phyloP scores from a whole-genome alignment of 2,113 vertebrate genomes.

The Oreochromis tanganicae region DNA sequence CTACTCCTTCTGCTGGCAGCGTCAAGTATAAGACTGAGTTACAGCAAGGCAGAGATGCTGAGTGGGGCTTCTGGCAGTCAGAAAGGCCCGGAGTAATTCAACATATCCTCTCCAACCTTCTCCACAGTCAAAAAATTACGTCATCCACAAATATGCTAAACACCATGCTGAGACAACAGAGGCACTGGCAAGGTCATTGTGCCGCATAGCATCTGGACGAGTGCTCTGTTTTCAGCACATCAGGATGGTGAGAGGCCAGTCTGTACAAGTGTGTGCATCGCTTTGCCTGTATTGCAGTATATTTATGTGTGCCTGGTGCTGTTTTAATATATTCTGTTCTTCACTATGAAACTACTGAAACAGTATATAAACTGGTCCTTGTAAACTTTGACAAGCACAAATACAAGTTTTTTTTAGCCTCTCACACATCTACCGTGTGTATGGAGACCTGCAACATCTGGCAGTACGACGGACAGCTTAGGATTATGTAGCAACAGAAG shows the following conservation, averaged over 20 bases:
- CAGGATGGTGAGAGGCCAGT: conserved; percentile 33
- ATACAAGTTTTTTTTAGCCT: neutral
- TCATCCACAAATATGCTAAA: conserved; percentile 73
- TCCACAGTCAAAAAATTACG: conserved; percentile 59
- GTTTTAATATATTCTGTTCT: neutral
- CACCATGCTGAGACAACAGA: conserved; percentile 61
- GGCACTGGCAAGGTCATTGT: conserved; percentile 71
- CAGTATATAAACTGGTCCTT: neutral
- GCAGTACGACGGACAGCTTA: neutral
- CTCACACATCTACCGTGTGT: neutral
- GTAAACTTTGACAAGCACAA: neutral
- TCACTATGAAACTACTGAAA: neutral
- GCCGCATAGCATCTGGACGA: conserved; percentile 74
- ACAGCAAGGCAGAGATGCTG: conserved; percentile 66
- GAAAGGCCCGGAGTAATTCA: conserved; percentile 54
- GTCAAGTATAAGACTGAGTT: conserved; percentile 56
- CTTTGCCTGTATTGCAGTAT: neutral
- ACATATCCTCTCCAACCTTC: conserved; percentile 67
- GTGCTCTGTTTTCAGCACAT: conserved; percentile 17
- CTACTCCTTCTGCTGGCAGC: conserved; percentile 57
- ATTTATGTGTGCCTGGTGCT: neutral
- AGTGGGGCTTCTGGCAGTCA: conserved; percentile 66
- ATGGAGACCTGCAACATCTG: neutral
- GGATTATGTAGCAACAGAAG: neutral
- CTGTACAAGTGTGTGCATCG: neutral